Conservation (phyloP, 2,797 vertebrate genomes). For the Cuculus canorus region DNA sequence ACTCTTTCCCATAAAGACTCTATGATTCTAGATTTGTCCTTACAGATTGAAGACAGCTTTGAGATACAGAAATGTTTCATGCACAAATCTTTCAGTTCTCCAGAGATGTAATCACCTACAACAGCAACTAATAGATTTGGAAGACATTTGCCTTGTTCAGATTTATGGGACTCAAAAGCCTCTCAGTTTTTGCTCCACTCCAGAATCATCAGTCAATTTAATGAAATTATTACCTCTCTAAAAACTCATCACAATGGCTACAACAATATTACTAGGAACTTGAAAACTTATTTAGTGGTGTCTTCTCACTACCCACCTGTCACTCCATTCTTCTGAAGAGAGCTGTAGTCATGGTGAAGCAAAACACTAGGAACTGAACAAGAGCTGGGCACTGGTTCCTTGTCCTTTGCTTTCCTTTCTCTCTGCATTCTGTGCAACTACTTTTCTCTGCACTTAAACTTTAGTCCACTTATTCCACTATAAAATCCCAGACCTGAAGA, state of each 20-base stretch:
- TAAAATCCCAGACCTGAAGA: neutral
- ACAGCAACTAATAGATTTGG: neutral
- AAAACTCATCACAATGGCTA: neutral
- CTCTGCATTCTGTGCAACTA: neutral
- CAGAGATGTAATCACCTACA: neutral
- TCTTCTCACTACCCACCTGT: neutral
- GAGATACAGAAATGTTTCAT: neutral
- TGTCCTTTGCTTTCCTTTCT: neutral
- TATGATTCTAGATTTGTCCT: constrained; percentile 1
- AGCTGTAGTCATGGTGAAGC: neutral
- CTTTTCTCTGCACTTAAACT: neutral
- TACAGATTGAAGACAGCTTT: neutral
- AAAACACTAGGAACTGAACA: neutral
- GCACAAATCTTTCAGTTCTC: neutral
- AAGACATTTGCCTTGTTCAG: neutral
- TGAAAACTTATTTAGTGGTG: neutral
- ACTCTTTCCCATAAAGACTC: neutral
- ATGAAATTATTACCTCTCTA: neutral
- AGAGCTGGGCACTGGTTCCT: neutral
- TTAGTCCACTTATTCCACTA: neutral
- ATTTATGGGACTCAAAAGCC: neutral
- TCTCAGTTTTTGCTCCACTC: neutral
- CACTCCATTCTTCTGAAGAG: neutral
- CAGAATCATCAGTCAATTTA: neutral
- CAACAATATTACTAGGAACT: neutral